Evolutionary conservation across 2,797 vertebrate genomes (phyloP).

Genomic region (Syncerus caffer): DNA sequence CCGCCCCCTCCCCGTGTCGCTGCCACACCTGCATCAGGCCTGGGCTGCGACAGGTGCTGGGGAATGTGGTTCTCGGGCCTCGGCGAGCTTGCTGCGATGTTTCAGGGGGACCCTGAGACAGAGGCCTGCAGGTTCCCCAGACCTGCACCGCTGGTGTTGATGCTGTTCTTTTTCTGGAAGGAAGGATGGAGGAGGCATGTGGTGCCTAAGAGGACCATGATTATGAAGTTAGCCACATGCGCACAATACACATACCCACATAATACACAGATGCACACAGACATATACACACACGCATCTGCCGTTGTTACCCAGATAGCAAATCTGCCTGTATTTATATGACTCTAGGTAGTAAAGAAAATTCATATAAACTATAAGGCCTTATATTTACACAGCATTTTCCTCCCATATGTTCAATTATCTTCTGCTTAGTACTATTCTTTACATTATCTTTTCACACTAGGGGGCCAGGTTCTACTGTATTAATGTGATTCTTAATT

Average conservation of each 20-base stretch:
- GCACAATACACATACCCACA: not conserved
- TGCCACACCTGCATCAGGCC: conserved; percentile 13
- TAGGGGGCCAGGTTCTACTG: not conserved
- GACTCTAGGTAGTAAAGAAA: not conserved
- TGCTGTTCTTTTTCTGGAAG: not conserved
- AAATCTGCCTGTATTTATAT: not conserved
- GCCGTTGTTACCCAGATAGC: not conserved
- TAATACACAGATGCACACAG: not conserved
- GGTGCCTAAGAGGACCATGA: not conserved
- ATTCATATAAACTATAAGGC: not conserved
- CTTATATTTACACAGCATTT: not conserved
- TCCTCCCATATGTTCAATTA: not conserved
- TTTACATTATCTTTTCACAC: not conserved
- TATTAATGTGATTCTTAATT: not conserved
- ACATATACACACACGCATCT: accelerated
- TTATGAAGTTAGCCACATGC: not conserved
- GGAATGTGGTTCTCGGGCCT: not conserved
- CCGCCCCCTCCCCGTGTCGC: not conserved
- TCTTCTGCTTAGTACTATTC: not conserved
- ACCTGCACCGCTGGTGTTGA: not conserved
- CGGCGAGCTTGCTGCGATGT: accelerated
- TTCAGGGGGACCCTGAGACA: not conserved
- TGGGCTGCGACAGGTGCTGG: not conserved
- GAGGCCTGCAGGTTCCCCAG: not conserved
- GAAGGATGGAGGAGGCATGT: not conserved